A percentile compares a stretch with the other conserved stretches of the same genome.
phyloP scores from a whole-genome alignment of 2,888 invertebrate species.

The Drosophila barbarae region DNA sequence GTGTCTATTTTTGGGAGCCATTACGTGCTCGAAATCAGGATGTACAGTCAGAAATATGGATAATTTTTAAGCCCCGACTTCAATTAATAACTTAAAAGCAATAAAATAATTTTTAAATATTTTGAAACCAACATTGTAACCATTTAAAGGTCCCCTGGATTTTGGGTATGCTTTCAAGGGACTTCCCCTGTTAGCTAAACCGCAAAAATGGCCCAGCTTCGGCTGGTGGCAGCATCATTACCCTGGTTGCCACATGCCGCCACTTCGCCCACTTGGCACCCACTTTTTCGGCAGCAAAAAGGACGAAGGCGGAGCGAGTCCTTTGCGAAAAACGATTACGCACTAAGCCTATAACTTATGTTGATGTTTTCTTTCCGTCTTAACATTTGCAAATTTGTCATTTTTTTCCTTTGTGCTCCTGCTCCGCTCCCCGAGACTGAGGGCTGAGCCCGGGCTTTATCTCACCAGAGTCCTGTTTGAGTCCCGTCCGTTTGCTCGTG shows the following conservation, averaged over 20 bases:
- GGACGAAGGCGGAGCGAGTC: conserved; percentile 38
- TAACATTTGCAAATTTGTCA: conserved; percentile 76
- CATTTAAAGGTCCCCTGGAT: not conserved
- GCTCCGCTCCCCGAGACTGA: not conserved
- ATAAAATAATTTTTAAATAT: not conserved
- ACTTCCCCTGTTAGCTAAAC: not conserved
- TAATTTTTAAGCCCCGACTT: not conserved
- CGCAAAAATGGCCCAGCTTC: not conserved
- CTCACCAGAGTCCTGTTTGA: conserved; percentile 46
- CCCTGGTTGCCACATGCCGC: conserved; percentile 29
- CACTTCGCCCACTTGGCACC: conserved; percentile 4
- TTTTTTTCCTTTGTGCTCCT: conserved; percentile 47
- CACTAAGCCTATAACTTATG: conserved; percentile 75
- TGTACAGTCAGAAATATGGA: not conserved
- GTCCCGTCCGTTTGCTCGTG: conserved; percentile 49
- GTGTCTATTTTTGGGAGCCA: conserved; percentile 9
- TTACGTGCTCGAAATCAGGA: not conserved
- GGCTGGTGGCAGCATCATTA: conserved; percentile 28
- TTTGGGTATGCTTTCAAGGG: too few species aligned
- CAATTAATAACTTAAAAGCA: not conserved
- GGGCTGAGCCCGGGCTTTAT: conserved; percentile 31
- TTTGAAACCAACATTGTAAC: not conserved
- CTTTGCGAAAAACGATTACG: conserved; percentile 74
- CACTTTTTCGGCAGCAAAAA: conserved; percentile 5
- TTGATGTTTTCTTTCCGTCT: conserved; percentile 76